Base-by-base conservation (phyloP, 1,140 invertebrate species). In the Proales similis region DNA sequence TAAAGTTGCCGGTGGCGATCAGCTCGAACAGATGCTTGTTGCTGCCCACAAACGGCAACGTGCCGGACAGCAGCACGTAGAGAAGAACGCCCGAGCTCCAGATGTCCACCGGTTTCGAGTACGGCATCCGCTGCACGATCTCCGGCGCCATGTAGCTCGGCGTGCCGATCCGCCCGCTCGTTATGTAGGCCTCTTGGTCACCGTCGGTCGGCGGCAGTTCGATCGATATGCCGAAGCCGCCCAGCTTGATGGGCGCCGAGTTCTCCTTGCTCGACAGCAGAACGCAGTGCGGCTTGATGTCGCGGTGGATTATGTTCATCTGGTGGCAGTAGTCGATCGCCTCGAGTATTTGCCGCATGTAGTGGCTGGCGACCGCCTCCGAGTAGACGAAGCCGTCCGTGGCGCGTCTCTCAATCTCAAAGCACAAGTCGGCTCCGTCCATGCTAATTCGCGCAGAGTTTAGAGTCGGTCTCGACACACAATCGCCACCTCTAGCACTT, bases 11-110 rank as follows among this genome's bases (percentile, higher is more conserved):
- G 65, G 84, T 82, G 68, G 86, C 85, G 70, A 96, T 92, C 26
- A 85, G 82, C 69, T 92, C 87, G 69, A 88, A 88, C 38, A 98
- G 81, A 64, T 89, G 76, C 65, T 94, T 86, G 64, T 88, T 86
- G 36, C 89, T 91, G 19, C 93, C 94, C 67, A 86, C 83, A 57
- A 96, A 98, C 2, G 94, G 94, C 65, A 94, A 79, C 32, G 86
- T 86, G 5, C 94, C 93, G 57, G 88, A 88, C 2, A 99, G 80
- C 80, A 97, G 77, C 32, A 92, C 95, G 72, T 91, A 97, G 90
- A 97, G 94, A 66, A 98, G 94, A 43, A 98, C 93, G 67, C 93
- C 93, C 78, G 91, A 94, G 6, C 94, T 93, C 94, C 94, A 98
- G 72, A 81, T 72, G 66, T 81, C 80, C 19, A 80, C 75, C 48